phyloP scores from a whole-genome alignment of 2,888 invertebrate genomes.

The Ectemnius cavifrons region DNA sequence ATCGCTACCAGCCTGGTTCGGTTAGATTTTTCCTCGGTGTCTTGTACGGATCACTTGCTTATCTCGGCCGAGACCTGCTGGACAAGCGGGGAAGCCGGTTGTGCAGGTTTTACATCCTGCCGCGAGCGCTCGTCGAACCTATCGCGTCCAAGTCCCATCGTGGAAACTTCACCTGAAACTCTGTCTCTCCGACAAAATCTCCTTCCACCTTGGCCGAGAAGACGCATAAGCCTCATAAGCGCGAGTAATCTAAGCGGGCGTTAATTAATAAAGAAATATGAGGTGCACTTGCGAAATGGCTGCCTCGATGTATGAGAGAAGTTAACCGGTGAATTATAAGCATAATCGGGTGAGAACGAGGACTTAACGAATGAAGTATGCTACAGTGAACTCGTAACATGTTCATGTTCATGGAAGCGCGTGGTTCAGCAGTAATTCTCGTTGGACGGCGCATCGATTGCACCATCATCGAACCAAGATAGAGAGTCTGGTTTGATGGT shows the following conservation, averaged over 20 bases:
- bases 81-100: slow-evolving; percentile 44
- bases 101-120: slow-evolving; percentile 51
- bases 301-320: background rate
- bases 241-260: background rate
- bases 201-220: background rate
- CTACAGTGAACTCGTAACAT: background rate
- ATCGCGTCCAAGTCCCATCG: slow-evolving; percentile 17
- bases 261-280: slow-evolving; percentile 6
- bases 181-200: background rate
- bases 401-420: background rate
- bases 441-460: background rate
- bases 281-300: background rate
- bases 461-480: background rate
- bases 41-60: background rate
- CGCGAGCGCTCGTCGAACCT: slow-evolving; percentile 18
- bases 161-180: background rate
- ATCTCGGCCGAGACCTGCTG: background rate
- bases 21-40: slow-evolving; percentile 16
- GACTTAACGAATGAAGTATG: background rate
- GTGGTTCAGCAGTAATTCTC: background rate
- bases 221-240: background rate
- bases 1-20: background rate
- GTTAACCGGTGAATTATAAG: background rate
- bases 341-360: background rate
- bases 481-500: background rate